Conservation (phyloP, 2,797 vertebrate genomes). For the Calcarius lapponicus region DNA sequence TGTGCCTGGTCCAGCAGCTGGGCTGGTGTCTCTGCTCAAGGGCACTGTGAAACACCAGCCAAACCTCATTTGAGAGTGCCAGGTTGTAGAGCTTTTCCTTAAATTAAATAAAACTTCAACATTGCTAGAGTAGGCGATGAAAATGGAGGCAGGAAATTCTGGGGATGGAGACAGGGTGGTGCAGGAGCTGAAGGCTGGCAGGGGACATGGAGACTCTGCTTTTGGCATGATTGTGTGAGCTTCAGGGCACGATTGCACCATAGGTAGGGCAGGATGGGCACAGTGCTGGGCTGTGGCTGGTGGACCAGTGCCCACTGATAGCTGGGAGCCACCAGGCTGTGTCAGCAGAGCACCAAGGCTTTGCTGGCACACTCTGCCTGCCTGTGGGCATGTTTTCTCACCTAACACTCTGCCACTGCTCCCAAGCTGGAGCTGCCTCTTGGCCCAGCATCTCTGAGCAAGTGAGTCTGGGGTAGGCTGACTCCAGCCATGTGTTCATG, state of each 20-base stretch:
- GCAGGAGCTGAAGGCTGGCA: not conserved
- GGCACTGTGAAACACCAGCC: not conserved
- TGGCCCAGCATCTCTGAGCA: not conserved
- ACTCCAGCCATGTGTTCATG: not conserved
- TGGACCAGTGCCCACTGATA: fast-evolving
- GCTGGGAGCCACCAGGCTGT: not conserved
- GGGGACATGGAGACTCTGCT: not conserved
- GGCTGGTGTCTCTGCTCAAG: not conserved
- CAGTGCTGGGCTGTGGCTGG: not conserved
- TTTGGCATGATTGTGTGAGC: not conserved
- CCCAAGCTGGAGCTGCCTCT: not conserved
- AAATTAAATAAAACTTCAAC: not conserved
- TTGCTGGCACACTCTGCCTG: not conserved
- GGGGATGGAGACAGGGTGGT: not conserved
- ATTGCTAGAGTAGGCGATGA: not conserved
- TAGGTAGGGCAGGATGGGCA: fast-evolving
- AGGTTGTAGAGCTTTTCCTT: not conserved
- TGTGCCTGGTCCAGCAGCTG: not conserved
- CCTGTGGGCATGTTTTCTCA: not conserved
- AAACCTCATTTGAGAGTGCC: not conserved
- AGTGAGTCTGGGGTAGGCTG: not conserved
- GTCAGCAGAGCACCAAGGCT: not conserved
- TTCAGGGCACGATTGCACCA: not conserved
- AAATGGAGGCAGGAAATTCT: not conserved
- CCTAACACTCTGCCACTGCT: fast-evolving